Percentiles rank a stretch among this genome's conserved stretches.
Conservation (phyloP, 2,797 vertebrate genomes). For the Danio jaintianensis region DNA sequence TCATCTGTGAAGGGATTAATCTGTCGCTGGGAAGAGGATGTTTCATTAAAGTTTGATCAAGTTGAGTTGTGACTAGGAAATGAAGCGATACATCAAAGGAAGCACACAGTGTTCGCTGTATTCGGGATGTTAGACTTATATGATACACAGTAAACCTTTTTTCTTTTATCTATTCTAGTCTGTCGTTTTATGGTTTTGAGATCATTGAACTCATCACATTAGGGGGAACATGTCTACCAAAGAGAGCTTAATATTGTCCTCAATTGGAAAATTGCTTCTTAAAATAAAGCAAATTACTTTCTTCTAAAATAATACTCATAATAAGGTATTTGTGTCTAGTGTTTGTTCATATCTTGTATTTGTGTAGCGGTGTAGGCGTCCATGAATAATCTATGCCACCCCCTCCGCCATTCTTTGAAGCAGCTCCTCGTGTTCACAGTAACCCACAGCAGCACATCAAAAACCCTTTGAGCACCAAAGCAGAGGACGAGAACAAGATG, state of each 20-base stretch:
- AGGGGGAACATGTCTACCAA: not conserved
- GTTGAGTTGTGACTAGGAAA: slow-evolving; percentile 11
- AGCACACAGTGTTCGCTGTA: not conserved
- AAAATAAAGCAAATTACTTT: slow-evolving; percentile 1
- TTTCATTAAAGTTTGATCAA: slow-evolving; percentile 25
- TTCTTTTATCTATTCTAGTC: not conserved
- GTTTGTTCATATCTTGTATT: slow-evolving; percentile 5
- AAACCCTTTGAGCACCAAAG: slow-evolving; percentile 2
- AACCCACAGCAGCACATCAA: slow-evolving; percentile 14
- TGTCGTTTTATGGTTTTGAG: not conserved
- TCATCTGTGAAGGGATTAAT: slow-evolving; percentile 4
- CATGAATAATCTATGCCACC: slow-evolving; percentile 24
- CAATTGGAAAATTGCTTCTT: not conserved
- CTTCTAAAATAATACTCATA: not conserved
- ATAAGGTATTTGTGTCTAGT: not conserved
- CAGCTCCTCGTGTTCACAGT: not conserved
- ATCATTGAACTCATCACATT: not conserved
- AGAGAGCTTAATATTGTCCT: not conserved
- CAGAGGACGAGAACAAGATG: not conserved
- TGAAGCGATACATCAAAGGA: slow-evolving; percentile 9
- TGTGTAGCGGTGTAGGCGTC: slow-evolving; percentile 8
- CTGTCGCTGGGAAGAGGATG: slow-evolving; percentile 10
- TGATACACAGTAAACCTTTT: not conserved
- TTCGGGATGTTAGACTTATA: not conserved
- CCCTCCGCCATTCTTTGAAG: slow-evolving; percentile 1